These are phyloP conservation scores for Eristalis pertinax DNA, from an alignment of 2,888 invertebrate species.

Conservation along the genomic window DNA sequence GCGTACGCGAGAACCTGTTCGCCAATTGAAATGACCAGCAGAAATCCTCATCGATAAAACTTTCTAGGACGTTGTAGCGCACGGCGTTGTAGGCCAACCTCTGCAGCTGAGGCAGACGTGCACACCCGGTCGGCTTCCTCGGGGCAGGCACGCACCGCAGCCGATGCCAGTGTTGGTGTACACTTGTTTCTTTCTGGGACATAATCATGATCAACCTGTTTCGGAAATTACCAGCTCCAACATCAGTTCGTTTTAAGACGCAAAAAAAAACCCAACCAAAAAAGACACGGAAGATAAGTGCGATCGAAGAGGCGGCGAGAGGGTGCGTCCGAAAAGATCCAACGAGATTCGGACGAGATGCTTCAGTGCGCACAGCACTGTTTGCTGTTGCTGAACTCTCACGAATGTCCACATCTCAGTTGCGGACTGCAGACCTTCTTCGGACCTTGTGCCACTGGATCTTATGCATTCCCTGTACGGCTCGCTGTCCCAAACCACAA, in stretches of 20 bases:
- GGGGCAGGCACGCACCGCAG: not conserved
- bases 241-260: constrained; percentile 37
- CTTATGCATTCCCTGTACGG: constrained; percentile 38
- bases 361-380: constrained; percentile 41
- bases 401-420: constrained; percentile 28
- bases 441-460: constrained; percentile 57
- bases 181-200: constrained; percentile 62
- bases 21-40: not conserved
- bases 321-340: not conserved
- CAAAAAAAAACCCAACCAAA: constrained; percentile 11
- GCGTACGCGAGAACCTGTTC: not conserved
- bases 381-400: constrained; percentile 26
- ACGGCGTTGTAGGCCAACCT: not conserved
- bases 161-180: not conserved
- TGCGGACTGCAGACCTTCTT: constrained; percentile 22
- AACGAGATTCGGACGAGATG: constrained; percentile 36
- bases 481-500: constrained; percentile 13
- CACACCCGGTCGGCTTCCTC: constrained; percentile 39
- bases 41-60: not conserved
- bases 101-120: not conserved
- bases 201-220: constrained; percentile 71
- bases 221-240: constrained; percentile 60
- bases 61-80: not conserved
- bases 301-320: not conserved
- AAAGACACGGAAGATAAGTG: constrained; percentile 2